phyloP scores from a whole-genome alignment of 2,888 invertebrate species.

The Enchytraeus crypticus region DNA sequence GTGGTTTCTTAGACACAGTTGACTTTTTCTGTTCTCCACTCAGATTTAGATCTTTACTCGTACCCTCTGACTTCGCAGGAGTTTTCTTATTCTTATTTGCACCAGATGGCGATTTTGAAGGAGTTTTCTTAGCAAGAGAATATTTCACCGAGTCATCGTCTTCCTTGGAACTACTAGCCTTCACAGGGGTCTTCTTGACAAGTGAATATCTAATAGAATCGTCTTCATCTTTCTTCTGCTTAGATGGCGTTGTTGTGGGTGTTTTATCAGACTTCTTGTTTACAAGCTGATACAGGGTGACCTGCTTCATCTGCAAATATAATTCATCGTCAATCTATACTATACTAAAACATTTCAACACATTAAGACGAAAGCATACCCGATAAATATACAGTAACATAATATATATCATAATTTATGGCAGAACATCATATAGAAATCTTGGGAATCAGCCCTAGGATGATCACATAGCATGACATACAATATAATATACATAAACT shows the following conservation, averaged over 20 bases:
- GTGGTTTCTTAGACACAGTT: constrained; percentile 8
- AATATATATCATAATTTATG: too few relatives aligned
- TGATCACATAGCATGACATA: too few relatives aligned
- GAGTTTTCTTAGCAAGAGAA: not conserved
- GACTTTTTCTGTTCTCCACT: not conserved
- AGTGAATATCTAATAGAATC: not conserved
- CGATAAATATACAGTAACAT: too few relatives aligned
- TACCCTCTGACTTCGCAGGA: constrained; percentile 20
- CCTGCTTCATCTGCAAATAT: constrained; percentile 36
- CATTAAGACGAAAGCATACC: too few relatives aligned
- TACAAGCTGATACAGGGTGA: constrained; percentile 31
- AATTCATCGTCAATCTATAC: not conserved
- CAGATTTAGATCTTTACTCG: not conserved
- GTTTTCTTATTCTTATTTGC: constrained; percentile 17
- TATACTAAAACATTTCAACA: not conserved
- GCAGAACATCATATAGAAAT: too few relatives aligned
- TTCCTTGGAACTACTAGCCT: constrained; percentile 21
- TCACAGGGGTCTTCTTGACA: constrained; percentile 30
- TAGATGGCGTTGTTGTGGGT: constrained; percentile 2
- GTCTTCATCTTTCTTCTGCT: too few relatives aligned
- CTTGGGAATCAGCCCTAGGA: too few relatives aligned
- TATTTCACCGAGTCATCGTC: constrained; percentile 28
- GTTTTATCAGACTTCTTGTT: constrained; percentile 31
- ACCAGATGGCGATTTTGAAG: not conserved
- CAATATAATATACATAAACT: too few relatives aligned